These are phyloP conservation scores for Ceratosolen fusciceps DNA, from an alignment of 1,140 invertebrate genomes.

Conservation along the genomic window DNA sequence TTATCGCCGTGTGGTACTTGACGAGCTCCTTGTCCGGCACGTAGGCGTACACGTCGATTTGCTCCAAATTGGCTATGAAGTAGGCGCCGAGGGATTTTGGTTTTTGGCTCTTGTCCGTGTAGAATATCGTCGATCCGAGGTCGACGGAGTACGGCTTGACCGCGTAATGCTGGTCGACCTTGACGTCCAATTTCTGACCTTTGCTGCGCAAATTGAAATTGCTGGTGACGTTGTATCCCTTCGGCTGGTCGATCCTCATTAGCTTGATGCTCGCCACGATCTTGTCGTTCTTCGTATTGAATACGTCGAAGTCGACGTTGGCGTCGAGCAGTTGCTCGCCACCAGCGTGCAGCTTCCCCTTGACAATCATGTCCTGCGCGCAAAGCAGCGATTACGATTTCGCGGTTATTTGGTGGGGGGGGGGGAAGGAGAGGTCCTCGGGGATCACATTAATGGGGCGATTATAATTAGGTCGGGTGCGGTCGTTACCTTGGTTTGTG, in stretches of 20 bases:
- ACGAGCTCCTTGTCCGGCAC: constrained; percentile 73
- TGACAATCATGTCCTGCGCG: constrained; percentile 71
- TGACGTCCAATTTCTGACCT: constrained; percentile 68
- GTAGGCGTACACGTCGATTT: constrained; percentile 69
- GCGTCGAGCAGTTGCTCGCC: constrained; percentile 66
- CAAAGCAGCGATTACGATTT: background rate
- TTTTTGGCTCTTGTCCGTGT: constrained; percentile 65
- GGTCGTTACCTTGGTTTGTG: constrained; percentile 77
- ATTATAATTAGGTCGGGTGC: no score
- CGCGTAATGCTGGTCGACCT: constrained; percentile 61
- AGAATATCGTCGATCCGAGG: constrained; percentile 62
- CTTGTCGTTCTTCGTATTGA: constrained; percentile 76
- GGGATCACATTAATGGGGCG: no score
- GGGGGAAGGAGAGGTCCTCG: no score
- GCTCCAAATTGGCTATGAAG: constrained; percentile 64
- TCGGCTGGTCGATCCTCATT: constrained; percentile 52
- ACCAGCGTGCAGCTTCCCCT: constrained; percentile 68
- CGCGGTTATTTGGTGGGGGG: background rate
- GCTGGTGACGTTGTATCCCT: constrained; percentile 66
- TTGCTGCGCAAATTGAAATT: constrained; percentile 65
- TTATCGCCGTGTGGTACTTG: constrained; percentile 67
- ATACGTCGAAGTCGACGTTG: constrained; percentile 75
- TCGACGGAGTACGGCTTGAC: constrained; percentile 59
- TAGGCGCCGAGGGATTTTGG: constrained; percentile 63
- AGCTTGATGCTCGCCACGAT: constrained; percentile 68